These are phyloP conservation scores for Pycnonotus jocosus DNA, from an alignment of 2,113 vertebrate species.

Conservation along the genomic window DNA sequence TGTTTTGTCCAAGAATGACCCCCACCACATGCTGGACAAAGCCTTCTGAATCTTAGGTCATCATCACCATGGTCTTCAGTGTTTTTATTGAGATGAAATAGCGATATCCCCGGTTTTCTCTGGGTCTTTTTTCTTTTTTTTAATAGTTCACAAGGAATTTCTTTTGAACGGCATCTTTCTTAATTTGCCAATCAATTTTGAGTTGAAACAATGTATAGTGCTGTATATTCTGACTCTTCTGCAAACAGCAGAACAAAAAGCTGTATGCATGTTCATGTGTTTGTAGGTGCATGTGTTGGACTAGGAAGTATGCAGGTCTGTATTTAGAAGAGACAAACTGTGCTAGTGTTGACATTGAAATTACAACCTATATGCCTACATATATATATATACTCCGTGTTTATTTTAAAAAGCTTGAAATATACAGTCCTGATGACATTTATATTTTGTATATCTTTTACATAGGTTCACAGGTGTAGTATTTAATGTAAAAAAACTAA, in stretches of 20 bases:
- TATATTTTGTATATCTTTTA: conserved; percentile 79
- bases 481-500: conserved; percentile 62
- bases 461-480: conserved; percentile 64
- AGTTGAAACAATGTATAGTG: conserved; percentile 72
- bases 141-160: conserved; percentile 38
- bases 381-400: conserved; percentile 64
- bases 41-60: conserved; percentile 43
- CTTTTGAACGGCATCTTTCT: conserved; percentile 59
- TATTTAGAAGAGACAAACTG: conserved; percentile 72
- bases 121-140: conserved; percentile 47
- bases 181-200: conserved; percentile 54
- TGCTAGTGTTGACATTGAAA: conserved; percentile 74
- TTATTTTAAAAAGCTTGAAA: conserved; percentile 74
- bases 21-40: background rate
- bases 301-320: conserved; percentile 67
- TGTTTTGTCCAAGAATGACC: conserved; percentile 32
- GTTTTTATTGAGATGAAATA: conserved; percentile 72
- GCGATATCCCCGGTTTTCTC: conserved; percentile 61
- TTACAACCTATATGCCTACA: conserved; percentile 68
- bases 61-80: conserved; percentile 80
- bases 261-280: conserved; percentile 76
- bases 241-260: conserved; percentile 69
- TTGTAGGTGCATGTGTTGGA: conserved; percentile 75
- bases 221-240: conserved; percentile 79
- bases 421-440: conserved; percentile 66